Evolutionary conservation across 1,140 invertebrate genomes (phyloP).

Genomic region (Ceratina calcarata): DNA sequence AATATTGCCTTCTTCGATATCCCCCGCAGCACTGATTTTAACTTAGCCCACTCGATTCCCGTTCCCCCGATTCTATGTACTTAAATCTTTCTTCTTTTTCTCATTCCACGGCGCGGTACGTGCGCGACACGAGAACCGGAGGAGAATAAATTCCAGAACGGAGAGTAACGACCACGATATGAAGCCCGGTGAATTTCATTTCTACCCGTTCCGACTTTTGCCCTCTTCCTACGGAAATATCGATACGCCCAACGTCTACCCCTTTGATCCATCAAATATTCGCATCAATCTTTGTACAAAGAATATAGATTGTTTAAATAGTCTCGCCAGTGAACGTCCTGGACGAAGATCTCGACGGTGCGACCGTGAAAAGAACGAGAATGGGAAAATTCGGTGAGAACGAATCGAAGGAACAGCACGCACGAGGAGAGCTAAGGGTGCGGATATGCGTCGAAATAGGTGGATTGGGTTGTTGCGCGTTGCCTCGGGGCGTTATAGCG

Average conservation of each 20-base stretch:
- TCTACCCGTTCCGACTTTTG: constrained; percentile 42
- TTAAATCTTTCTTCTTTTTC: constrained; percentile 22
- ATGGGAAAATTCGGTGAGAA: constrained; percentile 7
- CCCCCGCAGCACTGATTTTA: constrained; percentile 59
- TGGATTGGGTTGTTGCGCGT: constrained; percentile 62
- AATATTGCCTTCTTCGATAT: constrained; percentile 67
- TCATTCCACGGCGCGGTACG: constrained; percentile 3
- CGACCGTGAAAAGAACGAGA: not conserved
- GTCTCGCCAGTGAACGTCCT: too few relatives aligned
- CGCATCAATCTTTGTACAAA: too few relatives aligned
- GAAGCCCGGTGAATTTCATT: constrained; percentile 62
- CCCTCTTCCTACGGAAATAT: constrained; percentile 25
- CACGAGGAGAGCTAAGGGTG: constrained; percentile 15
- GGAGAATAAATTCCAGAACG: constrained; percentile 58
- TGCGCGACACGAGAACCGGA: constrained; percentile 32
- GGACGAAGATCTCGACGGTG: not conserved
- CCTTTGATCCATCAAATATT: too few relatives aligned
- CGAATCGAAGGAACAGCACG: constrained; percentile 15
- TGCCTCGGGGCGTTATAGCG: constrained; percentile 55
- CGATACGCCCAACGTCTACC: constrained; percentile 21
- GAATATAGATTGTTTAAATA: too few relatives aligned
- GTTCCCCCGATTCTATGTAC: constrained; percentile 3
- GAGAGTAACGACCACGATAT: constrained; percentile 63
- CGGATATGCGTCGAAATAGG: constrained; percentile 41
- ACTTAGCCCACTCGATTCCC: constrained; percentile 25